Percentiles rank a stretch among this genome's conserved stretches.
These are phyloP conservation scores for Chaetops frenatus DNA, from an alignment of 2,113 vertebrate species.

Conservation along the genomic window DNA sequence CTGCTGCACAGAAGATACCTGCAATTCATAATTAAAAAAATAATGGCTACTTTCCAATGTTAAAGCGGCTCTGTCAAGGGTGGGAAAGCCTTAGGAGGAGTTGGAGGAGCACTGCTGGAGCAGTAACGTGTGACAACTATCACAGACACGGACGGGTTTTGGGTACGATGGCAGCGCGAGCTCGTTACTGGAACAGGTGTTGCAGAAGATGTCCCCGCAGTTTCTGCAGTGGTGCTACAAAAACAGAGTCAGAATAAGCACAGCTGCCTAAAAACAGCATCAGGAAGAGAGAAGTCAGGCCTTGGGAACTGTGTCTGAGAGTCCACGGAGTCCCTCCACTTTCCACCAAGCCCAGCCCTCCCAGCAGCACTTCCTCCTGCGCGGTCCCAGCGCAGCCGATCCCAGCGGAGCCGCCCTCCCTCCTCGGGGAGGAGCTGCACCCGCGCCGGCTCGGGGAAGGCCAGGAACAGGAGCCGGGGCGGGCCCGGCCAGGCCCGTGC, in stretches of 20 bases:
- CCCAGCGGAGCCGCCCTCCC: not conserved
- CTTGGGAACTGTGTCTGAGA: fast-evolving
- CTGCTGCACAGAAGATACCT: not conserved
- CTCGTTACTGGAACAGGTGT: conserved; percentile 87
- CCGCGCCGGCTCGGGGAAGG: not conserved
- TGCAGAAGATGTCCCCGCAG: conserved; percentile 98
- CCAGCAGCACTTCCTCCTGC: not conserved
- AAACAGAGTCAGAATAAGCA: not conserved
- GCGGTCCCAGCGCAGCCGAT: not conserved
- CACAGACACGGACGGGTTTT: conserved; percentile 90
- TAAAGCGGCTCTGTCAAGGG: not conserved
- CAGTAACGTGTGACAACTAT: conserved; percentile 87
- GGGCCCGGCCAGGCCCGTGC: too few species aligned
- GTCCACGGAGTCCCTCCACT: fast-evolving
- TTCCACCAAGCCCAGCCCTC: not conserved
- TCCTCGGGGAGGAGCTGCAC: not conserved
- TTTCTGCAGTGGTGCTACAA: conserved; percentile 94
- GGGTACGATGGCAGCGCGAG: conserved; percentile 94
- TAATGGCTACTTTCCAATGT: conserved; percentile 42
- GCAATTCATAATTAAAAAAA: conserved; percentile 14
- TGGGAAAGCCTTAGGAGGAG: conserved; percentile 71
- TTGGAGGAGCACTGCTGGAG: conserved; percentile 86
- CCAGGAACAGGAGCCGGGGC: not conserved
- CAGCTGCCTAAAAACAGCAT: not conserved
- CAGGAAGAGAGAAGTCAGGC: not conserved